Percentiles rank a stretch among this genome's conserved stretches.
phyloP scores from a whole-genome alignment of 1,140 invertebrate genomes.

The Tetramorium simillimum region DNA sequence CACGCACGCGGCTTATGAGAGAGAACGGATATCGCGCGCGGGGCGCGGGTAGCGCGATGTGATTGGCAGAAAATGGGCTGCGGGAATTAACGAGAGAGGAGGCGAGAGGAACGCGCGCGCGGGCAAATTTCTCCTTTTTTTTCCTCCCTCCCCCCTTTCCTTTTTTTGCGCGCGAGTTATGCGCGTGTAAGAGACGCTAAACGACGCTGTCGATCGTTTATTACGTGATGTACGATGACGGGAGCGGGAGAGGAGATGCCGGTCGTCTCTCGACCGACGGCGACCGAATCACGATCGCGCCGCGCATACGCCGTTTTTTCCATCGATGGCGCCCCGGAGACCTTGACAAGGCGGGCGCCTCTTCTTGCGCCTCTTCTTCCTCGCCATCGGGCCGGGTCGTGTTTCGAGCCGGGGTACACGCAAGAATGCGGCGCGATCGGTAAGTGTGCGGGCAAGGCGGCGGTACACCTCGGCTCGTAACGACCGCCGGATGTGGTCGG shows the following conservation, averaged over 20 bases:
- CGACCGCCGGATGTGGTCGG: conserved; percentile 84
- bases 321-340: conserved; percentile 75
- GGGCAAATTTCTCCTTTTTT: conserved; percentile 14
- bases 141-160: background rate
- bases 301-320: conserved; percentile 71
- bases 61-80: conserved; percentile 44
- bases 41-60: background rate
- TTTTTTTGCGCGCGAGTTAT: background rate
- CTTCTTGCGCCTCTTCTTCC: conserved; percentile 74
- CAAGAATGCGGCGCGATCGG: conserved; percentile 80
- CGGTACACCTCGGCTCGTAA: conserved; percentile 79
- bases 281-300: conserved; percentile 63
- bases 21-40: conserved; percentile 26
- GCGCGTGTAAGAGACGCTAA: conserved; percentile 51
- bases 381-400: conserved; percentile 65
- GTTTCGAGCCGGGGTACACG: conserved; percentile 77
- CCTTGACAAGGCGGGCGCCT: conserved; percentile 79
- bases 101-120: background rate
- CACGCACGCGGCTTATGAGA: conserved; percentile 18
- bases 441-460: conserved; percentile 67
- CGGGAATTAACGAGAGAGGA: conserved; percentile 8
- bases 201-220: conserved; percentile 68
- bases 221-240: conserved; percentile 49
- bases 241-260: background rate
- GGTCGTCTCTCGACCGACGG: background rate